phyloP scores from a whole-genome alignment of 2,888 invertebrate genomes.

The Xestia sexstrigata region DNA sequence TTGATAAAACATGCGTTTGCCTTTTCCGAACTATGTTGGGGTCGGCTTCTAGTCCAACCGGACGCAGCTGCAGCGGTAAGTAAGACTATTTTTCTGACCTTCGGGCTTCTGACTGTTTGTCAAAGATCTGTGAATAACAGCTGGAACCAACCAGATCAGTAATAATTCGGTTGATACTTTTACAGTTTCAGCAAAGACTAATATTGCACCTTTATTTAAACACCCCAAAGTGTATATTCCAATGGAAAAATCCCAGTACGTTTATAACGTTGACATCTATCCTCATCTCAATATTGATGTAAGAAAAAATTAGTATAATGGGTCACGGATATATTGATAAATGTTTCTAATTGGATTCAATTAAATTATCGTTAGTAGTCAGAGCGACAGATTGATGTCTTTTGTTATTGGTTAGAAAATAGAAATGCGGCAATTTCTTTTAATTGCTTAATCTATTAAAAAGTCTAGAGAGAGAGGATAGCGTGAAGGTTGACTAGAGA shows the following conservation, averaged over 20 bases:
- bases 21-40: background rate
- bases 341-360: conserved; percentile 55
- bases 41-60: background rate
- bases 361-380: conserved; percentile 55
- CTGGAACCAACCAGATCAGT: background rate
- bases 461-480: background rate
- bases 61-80: background rate
- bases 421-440: conserved; percentile 9
- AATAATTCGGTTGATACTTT: background rate
- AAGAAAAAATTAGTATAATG: conserved; percentile 55
- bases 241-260: conserved; percentile 11
- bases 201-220: background rate
- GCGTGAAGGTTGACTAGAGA: background rate
- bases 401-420: conserved; percentile 14
- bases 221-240: background rate
- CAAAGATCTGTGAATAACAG: background rate
- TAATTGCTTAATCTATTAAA: conserved; percentile 7
- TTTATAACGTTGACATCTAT: background rate
- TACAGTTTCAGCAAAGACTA: background rate
- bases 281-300: conserved; percentile 40
- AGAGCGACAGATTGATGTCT: conserved; percentile 7
- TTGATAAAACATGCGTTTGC: background rate
- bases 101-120: background rate
- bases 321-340: conserved; percentile 61
- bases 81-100: background rate